Percentiles rank a stretch among this genome's conserved stretches.
Conservation (phyloP, 2,113 vertebrate genomes). For the Pycnonotus jocosus region DNA sequence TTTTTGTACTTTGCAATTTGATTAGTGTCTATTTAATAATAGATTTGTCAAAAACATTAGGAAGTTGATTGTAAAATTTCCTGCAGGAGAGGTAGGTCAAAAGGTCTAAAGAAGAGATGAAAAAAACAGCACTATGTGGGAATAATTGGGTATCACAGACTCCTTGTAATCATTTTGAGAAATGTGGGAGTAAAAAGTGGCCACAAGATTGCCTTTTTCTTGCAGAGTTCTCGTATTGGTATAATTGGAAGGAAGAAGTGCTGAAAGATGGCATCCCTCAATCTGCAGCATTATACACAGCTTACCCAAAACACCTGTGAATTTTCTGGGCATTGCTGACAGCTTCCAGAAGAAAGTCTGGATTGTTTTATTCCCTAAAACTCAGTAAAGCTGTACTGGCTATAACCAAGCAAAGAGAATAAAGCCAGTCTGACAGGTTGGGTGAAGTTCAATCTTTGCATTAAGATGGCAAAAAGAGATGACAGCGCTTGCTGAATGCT, state of each 20-base stretch:
- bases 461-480: background rate
- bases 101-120: background rate
- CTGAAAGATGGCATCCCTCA: background rate
- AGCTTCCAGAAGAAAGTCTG: background rate
- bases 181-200: background rate
- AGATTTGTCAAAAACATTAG: background rate
- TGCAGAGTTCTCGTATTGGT: background rate
- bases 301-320: accelerated
- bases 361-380: background rate
- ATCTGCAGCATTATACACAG: accelerated
- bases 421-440: background rate
- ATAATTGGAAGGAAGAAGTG: background rate
- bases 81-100: background rate
- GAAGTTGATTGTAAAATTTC: slow-evolving; percentile 20
- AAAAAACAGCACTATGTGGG: background rate
- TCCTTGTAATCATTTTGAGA: background rate
- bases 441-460: background rate
- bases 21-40: slow-evolving; percentile 31
- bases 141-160: background rate
- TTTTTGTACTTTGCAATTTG: slow-evolving; percentile 19
- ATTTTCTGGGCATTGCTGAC: background rate
- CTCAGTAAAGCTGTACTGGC: background rate
- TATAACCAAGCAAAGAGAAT: background rate
- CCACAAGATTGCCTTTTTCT: background rate
- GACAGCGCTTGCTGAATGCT: background rate